phyloP scores from a whole-genome alignment of 2,113 vertebrate genomes.

The Indicator maculatus region DNA sequence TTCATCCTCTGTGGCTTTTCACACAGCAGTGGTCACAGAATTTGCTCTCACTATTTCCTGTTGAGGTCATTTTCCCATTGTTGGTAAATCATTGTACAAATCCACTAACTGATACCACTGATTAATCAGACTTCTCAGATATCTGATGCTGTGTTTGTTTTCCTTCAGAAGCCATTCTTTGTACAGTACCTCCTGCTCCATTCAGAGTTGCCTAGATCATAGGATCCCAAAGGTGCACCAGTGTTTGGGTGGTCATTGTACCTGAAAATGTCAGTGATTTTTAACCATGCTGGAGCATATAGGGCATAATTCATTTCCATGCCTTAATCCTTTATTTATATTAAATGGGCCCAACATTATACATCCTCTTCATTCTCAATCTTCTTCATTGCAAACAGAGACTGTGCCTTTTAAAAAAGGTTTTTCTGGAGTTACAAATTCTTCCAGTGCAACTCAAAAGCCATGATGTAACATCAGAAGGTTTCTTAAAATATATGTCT shows the following conservation, averaged over 20 bases:
- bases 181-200: background rate
- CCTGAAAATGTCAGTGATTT: constrained; percentile 5
- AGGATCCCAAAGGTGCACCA: background rate
- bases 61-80: background rate
- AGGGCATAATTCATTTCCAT: background rate
- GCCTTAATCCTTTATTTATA: background rate
- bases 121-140: background rate
- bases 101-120: background rate
- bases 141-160: background rate
- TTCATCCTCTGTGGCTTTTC: background rate
- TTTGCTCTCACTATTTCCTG: background rate
- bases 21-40: accelerated
- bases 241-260: background rate
- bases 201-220: background rate
- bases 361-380: background rate
- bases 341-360: background rate
- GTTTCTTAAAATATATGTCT: background rate
- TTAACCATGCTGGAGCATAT: background rate
- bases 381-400: background rate
- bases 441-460: background rate
- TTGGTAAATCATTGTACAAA: background rate
- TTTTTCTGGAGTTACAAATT: background rate
- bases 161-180: background rate
- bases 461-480: background rate
- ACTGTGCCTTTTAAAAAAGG: background rate